Evolutionary conservation across 2,797 vertebrate species (phyloP).

Genomic region (Anniella stebbinsi): DNA sequence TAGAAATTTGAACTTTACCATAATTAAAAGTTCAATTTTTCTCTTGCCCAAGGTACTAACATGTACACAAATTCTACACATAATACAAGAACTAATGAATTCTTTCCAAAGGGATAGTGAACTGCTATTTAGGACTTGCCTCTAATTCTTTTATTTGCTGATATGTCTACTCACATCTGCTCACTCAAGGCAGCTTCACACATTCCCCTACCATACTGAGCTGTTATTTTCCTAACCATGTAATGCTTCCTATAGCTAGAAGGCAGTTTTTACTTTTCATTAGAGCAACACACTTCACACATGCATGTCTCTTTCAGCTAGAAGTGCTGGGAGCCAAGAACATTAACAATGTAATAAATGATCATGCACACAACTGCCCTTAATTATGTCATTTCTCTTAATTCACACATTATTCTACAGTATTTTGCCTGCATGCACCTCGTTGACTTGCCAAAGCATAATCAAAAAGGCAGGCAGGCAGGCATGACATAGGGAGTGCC

Average conservation of each 20-base stretch:
- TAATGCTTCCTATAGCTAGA: not conserved
- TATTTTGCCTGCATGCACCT: not conserved
- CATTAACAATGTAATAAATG: not conserved
- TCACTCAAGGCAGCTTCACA: not conserved
- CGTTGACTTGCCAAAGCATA: not conserved
- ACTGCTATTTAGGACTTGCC: not conserved
- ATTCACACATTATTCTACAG: not conserved
- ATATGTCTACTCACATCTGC: not conserved
- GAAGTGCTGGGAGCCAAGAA: not conserved
- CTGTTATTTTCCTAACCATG: not conserved
- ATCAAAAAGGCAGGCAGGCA: not conserved
- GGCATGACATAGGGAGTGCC: not conserved
- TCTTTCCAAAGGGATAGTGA: not conserved
- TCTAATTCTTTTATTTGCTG: not conserved
- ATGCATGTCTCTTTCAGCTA: not conserved
- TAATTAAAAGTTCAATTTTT: not conserved
- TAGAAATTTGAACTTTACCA: not conserved
- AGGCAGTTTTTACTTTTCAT: not conserved
- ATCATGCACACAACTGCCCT: not conserved
- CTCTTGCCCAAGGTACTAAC: not conserved
- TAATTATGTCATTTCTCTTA: not conserved
- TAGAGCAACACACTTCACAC: not conserved
- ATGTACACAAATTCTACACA: not conserved
- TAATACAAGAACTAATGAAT: not conserved
- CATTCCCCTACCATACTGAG: not conserved